Conservation (phyloP, 2,113 vertebrate species). For the Vanacampus margaritifer region DNA sequence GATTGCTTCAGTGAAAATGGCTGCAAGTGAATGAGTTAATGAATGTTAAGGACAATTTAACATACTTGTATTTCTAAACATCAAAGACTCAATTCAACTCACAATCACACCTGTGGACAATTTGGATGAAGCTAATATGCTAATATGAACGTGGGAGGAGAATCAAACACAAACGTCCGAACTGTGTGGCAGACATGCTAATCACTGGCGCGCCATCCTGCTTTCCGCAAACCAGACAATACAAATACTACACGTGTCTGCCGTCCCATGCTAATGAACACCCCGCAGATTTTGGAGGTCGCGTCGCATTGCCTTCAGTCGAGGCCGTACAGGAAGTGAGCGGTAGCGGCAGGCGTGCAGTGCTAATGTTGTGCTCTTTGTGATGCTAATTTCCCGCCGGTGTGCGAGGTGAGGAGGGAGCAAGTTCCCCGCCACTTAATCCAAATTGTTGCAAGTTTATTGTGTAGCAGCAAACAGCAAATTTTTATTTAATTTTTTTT, state of each 20-base stretch:
- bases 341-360: constrained; percentile 9
- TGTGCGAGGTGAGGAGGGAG: neutral
- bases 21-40: no score
- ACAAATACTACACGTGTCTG: constrained; percentile 36
- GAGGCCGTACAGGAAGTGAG: constrained; percentile 35
- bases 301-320: constrained; percentile 39
- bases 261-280: constrained; percentile 54
- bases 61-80: no score
- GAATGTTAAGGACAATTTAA: no score
- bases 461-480: neutral
- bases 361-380: constrained; percentile 26
- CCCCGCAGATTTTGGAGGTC: constrained; percentile 54
- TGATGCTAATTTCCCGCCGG: constrained; percentile 30
- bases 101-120: no score
- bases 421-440: neutral
- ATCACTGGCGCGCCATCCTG: constrained; percentile 6
- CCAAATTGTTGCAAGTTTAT: constrained; percentile 4
- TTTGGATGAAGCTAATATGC: no score
- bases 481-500: neutral
- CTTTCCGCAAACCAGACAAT: constrained; percentile 62
- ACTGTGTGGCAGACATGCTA: neutral
- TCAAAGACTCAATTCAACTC: no score
- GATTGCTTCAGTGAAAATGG: no score
- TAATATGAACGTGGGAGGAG: neutral
- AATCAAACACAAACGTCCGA: neutral